Base-by-base conservation (phyloP, 1,140 invertebrate species). In the Tetramorium alpestre region DNA sequence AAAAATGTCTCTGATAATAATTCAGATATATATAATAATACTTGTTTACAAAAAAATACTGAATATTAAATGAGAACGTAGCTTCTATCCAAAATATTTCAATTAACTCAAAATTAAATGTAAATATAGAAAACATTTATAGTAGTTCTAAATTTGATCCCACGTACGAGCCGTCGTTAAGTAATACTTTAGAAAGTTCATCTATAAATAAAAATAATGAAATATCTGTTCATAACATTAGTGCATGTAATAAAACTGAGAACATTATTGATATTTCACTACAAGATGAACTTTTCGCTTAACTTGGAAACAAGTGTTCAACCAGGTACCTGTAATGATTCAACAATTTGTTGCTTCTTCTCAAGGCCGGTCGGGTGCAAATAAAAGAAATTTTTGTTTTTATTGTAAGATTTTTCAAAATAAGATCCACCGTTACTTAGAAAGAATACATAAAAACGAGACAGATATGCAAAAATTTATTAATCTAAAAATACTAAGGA, bases 361-460 rank as follows among this genome's bases (percentile, higher is more conserved):
- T 64, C 6, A 6, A 64, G 60, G 60, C 5, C 28, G 60, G 18
- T 64, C 60, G 18, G 60, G 28, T 38, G 60, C 28, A 7, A 28
- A 28, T 4, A 64, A 64, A 18, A 64, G 38, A 33, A 64, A 64
- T 33, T 60, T 60, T 64, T 64, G 60, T 33, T 11, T 64, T 38
- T 64, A 64, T 64, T 33, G 60, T 18, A 64, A 64, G 38, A 64
- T 28, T 16, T 64, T 64, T 64, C 60, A 64, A 64, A 64, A 22
- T 64, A 64, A 64, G 18, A 64, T 64, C 6, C 13, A 25, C 11
- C 58, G 58, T 60, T 18, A 64, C 28, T 64, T 64, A 13, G 10
- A 64, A 64, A 11, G 60, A 4, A 4, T 6, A 64, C 60, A 64
- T 33, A 33, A 64, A 64, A 4, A 64, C 16, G 11, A 64, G 33